These are phyloP conservation scores for Perithous albicinctus DNA, from an alignment of 2,888 invertebrate species.

Conservation along the genomic window DNA sequence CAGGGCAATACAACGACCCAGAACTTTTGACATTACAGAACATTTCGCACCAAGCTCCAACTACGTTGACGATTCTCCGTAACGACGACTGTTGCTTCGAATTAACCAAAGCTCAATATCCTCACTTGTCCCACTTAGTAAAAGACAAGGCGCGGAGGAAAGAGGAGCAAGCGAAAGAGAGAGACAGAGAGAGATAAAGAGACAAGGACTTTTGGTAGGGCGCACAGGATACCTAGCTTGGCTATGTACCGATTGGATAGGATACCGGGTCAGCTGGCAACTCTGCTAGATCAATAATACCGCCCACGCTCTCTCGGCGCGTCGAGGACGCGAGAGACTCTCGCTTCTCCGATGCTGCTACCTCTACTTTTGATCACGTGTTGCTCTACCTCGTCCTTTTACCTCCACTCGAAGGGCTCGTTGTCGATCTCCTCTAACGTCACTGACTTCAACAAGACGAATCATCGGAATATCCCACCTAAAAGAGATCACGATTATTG, in stretches of 20 bases:
- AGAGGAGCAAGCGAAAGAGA: background rate
- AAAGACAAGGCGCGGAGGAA: background rate
- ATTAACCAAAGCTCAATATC: slow-evolving; percentile 7
- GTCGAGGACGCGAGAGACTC: slow-evolving; percentile 37
- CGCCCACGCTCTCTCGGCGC: slow-evolving; percentile 69
- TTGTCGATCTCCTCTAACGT: background rate
- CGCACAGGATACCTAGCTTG: slow-evolving; percentile 1
- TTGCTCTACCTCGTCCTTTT: slow-evolving; percentile 18
- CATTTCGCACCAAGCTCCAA: background rate
- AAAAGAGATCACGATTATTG: background rate
- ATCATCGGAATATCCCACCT: background rate
- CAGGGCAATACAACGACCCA: background rate
- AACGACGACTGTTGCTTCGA: slow-evolving; percentile 20
- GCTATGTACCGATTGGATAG: slow-evolving; percentile 63
- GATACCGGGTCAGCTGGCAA: slow-evolving; percentile 73
- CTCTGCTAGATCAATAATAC: slow-evolving; percentile 75
- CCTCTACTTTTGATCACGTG: slow-evolving; percentile 26
- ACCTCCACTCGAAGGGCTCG: slow-evolving; percentile 2
- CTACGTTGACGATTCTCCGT: background rate
- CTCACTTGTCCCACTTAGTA: background rate
- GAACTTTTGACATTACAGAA: background rate
- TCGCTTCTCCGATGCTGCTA: slow-evolving; percentile 39
- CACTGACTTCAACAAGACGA: background rate
- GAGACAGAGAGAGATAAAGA: too few relatives aligned
- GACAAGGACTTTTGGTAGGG: slow-evolving; percentile 12